Evolutionary conservation across 37 sponge, comb jelly and placozoan genomes (phyloP).

Genomic region (Halichondria panicea): DNA sequence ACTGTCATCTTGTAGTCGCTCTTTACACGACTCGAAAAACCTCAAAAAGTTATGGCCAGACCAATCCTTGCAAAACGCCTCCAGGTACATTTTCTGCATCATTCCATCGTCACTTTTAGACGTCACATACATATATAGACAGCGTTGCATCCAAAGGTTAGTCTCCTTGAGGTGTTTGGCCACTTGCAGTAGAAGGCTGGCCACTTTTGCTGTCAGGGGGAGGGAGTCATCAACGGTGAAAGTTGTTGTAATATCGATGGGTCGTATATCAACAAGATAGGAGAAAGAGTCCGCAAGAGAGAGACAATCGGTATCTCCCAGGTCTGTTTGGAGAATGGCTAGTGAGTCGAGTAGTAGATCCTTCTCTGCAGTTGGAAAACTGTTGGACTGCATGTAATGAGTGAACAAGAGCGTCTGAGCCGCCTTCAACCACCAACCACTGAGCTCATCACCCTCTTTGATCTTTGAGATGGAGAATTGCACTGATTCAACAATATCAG

Average conservation of each 20-base stretch:
- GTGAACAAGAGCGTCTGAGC: neutral
- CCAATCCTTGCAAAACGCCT: neutral
- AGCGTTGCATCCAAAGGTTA: neutral
- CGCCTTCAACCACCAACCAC: neutral
- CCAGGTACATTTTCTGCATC: neutral
- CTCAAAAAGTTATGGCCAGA: neutral
- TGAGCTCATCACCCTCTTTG: neutral
- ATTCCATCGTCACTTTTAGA: neutral
- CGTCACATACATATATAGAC: neutral
- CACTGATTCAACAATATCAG: neutral
- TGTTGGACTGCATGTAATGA: neutral
- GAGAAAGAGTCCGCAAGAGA: neutral
- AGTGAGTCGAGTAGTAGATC: neutral
- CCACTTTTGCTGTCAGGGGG: neutral
- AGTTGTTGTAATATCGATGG: neutral
- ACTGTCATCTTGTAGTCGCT: neutral
- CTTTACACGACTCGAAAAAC: neutral
- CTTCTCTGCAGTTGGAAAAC: neutral
- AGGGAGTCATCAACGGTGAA: neutral
- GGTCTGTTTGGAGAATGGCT: neutral
- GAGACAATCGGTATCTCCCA: neutral
- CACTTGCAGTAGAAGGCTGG: neutral
- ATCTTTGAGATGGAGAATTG: neutral
- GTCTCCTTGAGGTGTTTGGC: neutral
- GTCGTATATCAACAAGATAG: neutral